A percentile compares a stretch with the other conserved stretches of the same genome.
Conservation (phyloP, 1,140 invertebrate species). For the Lasioglossum albipes region DNA sequence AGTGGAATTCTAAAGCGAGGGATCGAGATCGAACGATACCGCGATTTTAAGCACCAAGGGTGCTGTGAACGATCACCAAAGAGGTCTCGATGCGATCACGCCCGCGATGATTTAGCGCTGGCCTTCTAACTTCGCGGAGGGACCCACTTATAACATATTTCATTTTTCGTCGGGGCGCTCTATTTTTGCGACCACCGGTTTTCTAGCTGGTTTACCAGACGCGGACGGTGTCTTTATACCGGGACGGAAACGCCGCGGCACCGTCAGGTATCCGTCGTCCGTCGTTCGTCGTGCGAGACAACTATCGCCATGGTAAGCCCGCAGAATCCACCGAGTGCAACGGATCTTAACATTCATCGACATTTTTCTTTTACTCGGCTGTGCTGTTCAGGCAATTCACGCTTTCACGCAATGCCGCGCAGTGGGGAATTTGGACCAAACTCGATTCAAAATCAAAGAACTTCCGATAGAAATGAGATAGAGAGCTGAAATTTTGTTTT, state of each 20-base stretch:
- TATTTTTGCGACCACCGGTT: conserved; percentile 69
- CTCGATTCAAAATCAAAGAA: no score
- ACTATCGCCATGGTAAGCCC: conserved; percentile 68
- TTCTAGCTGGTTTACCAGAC: conserved; percentile 75
- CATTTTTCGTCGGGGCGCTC: conserved; percentile 73
- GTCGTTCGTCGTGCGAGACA: conserved; percentile 62
- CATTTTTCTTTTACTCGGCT: neutral
- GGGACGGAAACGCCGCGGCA: conserved; percentile 60
- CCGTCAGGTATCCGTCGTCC: conserved; percentile 69
- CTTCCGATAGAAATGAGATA: no score
- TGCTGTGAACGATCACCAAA: neutral
- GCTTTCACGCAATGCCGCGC: no score
- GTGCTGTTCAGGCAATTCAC: no score
- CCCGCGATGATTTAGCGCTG: conserved; percentile 31
- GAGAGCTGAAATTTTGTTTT: no score
- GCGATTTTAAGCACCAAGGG: neutral
- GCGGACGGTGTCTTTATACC: conserved; percentile 71
- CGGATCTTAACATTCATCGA: no score
- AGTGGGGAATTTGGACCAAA: no score
- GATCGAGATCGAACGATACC: neutral
- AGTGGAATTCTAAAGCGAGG: no score
- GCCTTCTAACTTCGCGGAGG: conserved; percentile 45
- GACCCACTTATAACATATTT: conserved; percentile 76
- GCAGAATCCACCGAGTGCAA: neutral
- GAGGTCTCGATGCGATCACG: neutral